These are phyloP conservation scores for Bombus consobrinus DNA, from an alignment of 1,140 invertebrate genomes.

Conservation along the genomic window DNA sequence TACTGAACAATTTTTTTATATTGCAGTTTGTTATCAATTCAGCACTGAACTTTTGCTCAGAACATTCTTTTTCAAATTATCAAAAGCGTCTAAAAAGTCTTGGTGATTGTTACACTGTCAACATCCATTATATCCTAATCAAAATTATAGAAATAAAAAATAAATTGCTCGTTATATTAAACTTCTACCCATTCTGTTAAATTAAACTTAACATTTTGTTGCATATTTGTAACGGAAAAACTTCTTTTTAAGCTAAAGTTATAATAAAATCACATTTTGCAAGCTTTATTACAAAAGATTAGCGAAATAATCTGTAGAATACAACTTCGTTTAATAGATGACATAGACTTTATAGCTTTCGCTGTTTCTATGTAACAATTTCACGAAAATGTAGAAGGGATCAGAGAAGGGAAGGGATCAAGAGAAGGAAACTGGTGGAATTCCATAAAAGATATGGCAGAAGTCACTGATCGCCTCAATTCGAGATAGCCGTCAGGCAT, in stretches of 20 bases:
- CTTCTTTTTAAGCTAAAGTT: background rate
- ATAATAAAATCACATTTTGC: background rate
- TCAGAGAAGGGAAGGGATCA: background rate
- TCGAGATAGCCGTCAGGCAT: conserved; percentile 41
- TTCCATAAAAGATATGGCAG: conserved; percentile 27
- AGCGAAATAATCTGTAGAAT: too few relatives aligned
- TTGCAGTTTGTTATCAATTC: too few relatives aligned
- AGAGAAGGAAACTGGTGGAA: background rate
- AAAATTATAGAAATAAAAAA: too few relatives aligned
- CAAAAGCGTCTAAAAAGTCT: too few relatives aligned
- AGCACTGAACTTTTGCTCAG: too few relatives aligned
- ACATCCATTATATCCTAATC: too few relatives aligned
- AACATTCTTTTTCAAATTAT: too few relatives aligned
- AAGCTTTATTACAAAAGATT: background rate
- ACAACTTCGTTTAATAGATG: background rate
- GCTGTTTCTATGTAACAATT: background rate
- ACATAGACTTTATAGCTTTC: background rate
- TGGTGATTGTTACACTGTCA: too few relatives aligned
- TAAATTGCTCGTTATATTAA: background rate
- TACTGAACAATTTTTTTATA: too few relatives aligned
- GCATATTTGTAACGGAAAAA: background rate
- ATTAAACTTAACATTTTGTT: background rate
- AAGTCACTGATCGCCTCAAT: conserved; percentile 42
- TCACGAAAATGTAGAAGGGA: background rate
- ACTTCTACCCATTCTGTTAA: background rate